phyloP scores from a whole-genome alignment of 2,797 vertebrate species.

The Tenualosa ilisha region DNA sequence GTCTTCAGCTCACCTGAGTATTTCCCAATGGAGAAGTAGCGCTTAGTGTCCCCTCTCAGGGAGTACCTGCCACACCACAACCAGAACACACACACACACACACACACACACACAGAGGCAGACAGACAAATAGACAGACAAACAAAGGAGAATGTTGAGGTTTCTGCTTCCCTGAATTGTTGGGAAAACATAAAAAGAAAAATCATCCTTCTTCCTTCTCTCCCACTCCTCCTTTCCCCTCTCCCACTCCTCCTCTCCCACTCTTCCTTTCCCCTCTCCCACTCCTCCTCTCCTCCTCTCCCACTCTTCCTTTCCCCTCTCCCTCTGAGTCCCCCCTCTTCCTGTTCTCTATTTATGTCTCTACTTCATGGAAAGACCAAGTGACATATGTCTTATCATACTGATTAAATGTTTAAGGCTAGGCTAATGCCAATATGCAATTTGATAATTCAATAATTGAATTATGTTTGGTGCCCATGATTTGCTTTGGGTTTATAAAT shows the following conservation, averaged over 20 bases:
- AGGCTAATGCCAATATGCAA: neutral
- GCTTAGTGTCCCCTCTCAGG: slow-evolving; percentile 78
- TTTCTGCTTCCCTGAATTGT: too few relatives aligned
- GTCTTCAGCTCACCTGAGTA: slow-evolving; percentile 80
- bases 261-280: too few relatives aligned
- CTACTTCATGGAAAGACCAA: neutral
- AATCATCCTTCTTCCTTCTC: too few relatives aligned
- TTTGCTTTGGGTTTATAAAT: too few relatives aligned
- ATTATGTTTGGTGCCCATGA: neutral
- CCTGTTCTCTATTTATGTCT: neutral
- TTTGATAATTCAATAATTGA: neutral
- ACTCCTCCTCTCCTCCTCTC: too few relatives aligned
- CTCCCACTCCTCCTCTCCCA: too few relatives aligned
- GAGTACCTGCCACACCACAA: slow-evolving; percentile 71
- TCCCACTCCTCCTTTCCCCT: neutral
- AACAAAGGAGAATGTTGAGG: too few relatives aligned
- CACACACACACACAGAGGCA: neutral
- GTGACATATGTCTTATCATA: too few relatives aligned
- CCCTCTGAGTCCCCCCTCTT: neutral
- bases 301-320: too few relatives aligned
- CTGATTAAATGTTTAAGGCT: neutral
- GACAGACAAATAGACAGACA: neutral
- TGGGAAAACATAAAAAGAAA: too few relatives aligned
- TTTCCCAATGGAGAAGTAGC: slow-evolving; percentile 80
- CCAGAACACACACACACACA: neutral